Percentiles rank a stretch among this genome's conserved stretches.
These are phyloP conservation scores for Phenganax subtilis DNA, from an alignment of 92 coral and sea anemone species.

Conservation along the genomic window DNA sequence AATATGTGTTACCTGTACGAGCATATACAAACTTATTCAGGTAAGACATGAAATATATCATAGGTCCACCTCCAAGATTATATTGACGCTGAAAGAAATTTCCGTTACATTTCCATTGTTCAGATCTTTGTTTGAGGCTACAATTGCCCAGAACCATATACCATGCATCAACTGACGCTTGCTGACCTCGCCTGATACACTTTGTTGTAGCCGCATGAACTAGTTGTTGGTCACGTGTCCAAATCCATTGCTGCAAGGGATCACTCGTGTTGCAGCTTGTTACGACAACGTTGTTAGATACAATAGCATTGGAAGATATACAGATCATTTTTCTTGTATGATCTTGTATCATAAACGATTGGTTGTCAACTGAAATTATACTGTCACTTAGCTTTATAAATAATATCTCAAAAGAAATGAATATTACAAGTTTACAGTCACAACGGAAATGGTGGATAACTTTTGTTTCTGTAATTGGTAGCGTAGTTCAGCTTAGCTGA, in stretches of 20 bases:
- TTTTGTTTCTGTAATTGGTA: too few relatives aligned
- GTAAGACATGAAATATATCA: too few relatives aligned
- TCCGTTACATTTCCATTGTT: not conserved
- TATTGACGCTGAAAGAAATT: not conserved
- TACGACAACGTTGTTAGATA: not conserved
- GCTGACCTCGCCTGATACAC: constrained; percentile 13
- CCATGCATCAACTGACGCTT: not conserved
- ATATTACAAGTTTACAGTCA: not conserved
- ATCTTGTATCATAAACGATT: constrained; percentile 3
- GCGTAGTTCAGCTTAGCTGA: too few relatives aligned
- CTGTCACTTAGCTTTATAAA: not conserved
- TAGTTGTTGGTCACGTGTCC: constrained; percentile 14
- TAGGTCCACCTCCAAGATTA: not conserved
- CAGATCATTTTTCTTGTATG: not conserved
- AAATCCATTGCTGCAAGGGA: constrained; percentile 27
- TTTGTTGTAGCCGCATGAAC: constrained; percentile 12
- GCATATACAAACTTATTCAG: too few relatives aligned
- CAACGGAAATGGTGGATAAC: not conserved
- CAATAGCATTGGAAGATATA: not conserved
- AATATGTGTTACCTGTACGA: too few relatives aligned
- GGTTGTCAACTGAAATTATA: not conserved
- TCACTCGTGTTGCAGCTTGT: not conserved
- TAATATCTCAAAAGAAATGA: not conserved
- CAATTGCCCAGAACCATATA: not conserved
- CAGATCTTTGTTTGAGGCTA: not conserved